These are phyloP conservation scores for Drosophila koepferae DNA, from an alignment of 2,888 invertebrate genomes.

Conservation along the genomic window DNA sequence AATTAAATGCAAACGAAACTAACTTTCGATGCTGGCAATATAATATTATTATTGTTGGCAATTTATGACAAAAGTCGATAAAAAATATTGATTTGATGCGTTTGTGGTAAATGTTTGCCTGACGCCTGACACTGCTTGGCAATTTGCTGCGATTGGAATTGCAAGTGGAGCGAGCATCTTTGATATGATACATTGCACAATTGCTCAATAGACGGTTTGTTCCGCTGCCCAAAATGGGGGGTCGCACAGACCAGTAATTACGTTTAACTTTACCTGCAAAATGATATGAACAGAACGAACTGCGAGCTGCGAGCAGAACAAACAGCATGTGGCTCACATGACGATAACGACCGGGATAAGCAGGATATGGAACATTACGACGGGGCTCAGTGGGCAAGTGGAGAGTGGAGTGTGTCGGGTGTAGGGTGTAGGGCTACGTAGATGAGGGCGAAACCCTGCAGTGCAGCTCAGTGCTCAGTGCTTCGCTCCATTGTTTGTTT, in stretches of 20 bases:
- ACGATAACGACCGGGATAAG: conserved; percentile 24
- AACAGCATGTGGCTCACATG: conserved; percentile 62
- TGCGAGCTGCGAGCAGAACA: conserved; percentile 27
- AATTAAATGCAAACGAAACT: background rate
- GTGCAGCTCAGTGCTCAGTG: conserved; percentile 7
- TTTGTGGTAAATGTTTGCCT: background rate
- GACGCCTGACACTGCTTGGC: conserved; percentile 6
- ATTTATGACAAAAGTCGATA: background rate
- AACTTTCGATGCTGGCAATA: background rate
- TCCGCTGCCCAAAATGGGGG: background rate
- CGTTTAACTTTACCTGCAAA: conserved; percentile 41
- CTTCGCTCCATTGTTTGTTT: conserved; percentile 62
- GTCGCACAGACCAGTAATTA: conserved; percentile 36
- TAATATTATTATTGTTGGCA: background rate
- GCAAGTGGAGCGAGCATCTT: conserved; percentile 5
- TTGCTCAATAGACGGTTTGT: background rate
- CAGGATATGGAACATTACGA: conserved; percentile 22
- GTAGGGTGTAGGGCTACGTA: background rate
- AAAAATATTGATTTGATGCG: conserved; percentile 1
- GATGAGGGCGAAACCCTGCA: conserved; percentile 3
- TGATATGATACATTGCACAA: conserved; percentile 3
- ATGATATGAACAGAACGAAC: conserved; percentile 25
- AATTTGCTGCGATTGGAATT: conserved; percentile 29
- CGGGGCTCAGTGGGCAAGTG: background rate
- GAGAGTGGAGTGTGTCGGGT: background rate